Evolutionary conservation across 2,113 vertebrate genomes (phyloP), one percentile per base, ranked within the genome.

Genomic region (Oncorhynchus kisutch): DNA sequence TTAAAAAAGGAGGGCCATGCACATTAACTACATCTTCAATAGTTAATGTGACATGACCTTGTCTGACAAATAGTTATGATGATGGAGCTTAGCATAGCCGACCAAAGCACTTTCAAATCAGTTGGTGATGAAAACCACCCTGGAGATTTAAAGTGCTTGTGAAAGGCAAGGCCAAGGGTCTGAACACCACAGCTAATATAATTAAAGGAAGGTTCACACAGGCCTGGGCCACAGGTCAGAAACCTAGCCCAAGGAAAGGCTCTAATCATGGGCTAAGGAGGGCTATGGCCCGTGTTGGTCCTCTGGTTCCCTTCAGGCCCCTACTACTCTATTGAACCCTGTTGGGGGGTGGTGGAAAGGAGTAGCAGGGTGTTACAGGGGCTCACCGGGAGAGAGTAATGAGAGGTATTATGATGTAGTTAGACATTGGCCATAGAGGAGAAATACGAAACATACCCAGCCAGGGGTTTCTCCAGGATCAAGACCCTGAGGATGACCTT

Each of bases 61-160:
- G 86, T 90, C 85, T 25, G 12, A 87, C 85, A 87, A 89, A 88
- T 71, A 82, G 86, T 82, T 83, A 67, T 81, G 83, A 87, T 87
- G 85, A 86, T 66, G 22, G 78, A 78, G 81, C 74, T 84, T 74
- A 76, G 76, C 25, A 74, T 76, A 49, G 59, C 68, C 71, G 83
- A 75, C 74, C 70, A 25, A 74, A 86, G 85, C 82, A 83, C 78
- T n/a, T 78, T 69, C 65, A 85, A 82, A 87, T 88, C 83, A 86
- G 77, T 73, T 81, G 77, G 88, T 84, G 85, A 90, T 90, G 89
- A 91, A 89, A 91, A 82, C 71, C 64, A 84, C 72, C 60, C 20
- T 82, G 78, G 82, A 79, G 80, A 76, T 74, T 81, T 73, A 84
- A 82, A 87, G 83, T 86, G 84, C 81, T 87, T 86, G 78, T 88